These are phyloP conservation scores for Icerya purchasi DNA, from an alignment of 2,888 invertebrate genomes.

Conservation along the genomic window DNA sequence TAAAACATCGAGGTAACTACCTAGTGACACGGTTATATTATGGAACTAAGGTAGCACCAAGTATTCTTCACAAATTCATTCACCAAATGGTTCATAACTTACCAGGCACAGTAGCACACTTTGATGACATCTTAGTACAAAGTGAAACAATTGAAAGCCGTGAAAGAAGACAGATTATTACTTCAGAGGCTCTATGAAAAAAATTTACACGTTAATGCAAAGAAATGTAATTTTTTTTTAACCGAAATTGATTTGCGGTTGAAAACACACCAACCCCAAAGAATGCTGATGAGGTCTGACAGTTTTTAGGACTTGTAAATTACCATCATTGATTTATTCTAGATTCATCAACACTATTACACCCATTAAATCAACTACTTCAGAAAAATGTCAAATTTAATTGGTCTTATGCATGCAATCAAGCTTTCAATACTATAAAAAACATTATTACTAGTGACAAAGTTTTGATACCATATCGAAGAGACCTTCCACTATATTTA, in stretches of 20 bases:
- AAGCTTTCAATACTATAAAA: slow-evolving; percentile 17
- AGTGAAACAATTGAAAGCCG: background rate
- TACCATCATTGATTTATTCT: slow-evolving; percentile 5
- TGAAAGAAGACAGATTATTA: background rate
- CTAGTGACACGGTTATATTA: slow-evolving; percentile 4
- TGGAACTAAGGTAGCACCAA: slow-evolving; percentile 8
- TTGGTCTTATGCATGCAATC: slow-evolving; percentile 12
- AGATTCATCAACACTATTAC: background rate
- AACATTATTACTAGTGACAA: slow-evolving; percentile 16
- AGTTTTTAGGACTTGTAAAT: slow-evolving; percentile 7
- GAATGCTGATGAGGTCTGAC: slow-evolving; percentile 1
- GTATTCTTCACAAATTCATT: slow-evolving; percentile 7
- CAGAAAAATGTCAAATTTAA: background rate
- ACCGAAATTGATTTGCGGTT: slow-evolving; percentile 4
- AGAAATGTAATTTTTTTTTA: slow-evolving; percentile 6
- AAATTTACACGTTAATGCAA: slow-evolving; percentile 5
- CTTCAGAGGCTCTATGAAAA: background rate
- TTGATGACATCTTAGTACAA: slow-evolving; percentile 6
- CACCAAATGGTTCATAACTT: slow-evolving; percentile 3
- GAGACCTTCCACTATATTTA: slow-evolving; percentile 13
- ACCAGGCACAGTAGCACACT: background rate
- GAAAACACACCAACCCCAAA: background rate
- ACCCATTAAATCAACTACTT: slow-evolving; percentile 7
- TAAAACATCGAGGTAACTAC: slow-evolving; percentile 6
- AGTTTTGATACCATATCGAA: slow-evolving; percentile 15